phyloP scores from a whole-genome alignment of 2,113 vertebrate genomes.

The Scophthalmus maximus region DNA sequence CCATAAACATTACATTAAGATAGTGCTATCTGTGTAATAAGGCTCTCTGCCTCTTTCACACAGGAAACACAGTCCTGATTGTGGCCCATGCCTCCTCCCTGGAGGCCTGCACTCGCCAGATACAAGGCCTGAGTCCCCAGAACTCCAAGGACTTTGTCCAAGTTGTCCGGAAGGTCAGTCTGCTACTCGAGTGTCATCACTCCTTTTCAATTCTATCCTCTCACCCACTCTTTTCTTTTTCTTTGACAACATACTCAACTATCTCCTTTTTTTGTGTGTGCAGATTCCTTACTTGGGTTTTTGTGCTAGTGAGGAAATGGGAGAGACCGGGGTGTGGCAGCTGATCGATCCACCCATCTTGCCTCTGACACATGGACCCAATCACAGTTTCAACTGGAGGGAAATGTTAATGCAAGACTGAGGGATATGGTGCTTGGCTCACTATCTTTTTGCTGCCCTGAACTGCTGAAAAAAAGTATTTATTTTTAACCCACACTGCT shows the following conservation, averaged over 20 bases:
- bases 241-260: slow-evolving; percentile 23
- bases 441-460: slow-evolving; percentile 15
- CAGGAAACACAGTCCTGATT: slow-evolving; percentile 96
- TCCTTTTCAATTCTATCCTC: slow-evolving; percentile 7
- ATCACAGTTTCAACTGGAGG: slow-evolving; percentile 99
- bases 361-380: slow-evolving; percentile 96
- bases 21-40: slow-evolving; percentile 44
- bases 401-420: slow-evolving; percentile 93
- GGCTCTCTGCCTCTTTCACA: slow-evolving; percentile 51
- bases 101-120: slow-evolving; percentile 97
- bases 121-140: slow-evolving; percentile 94
- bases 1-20: slow-evolving; percentile 17
- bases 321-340: slow-evolving; percentile 96
- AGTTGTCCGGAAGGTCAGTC: slow-evolving; percentile 95
- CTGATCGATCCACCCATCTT: slow-evolving; percentile 96
- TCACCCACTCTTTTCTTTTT: slow-evolving; percentile 1
- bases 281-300: slow-evolving; percentile 99
- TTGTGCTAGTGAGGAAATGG: slow-evolving; percentile 95
- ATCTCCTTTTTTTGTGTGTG: slow-evolving; percentile 33
- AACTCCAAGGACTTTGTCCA: slow-evolving; percentile 99
- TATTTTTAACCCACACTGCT: slow-evolving; percentile 62
- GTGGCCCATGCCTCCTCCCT: slow-evolving; percentile 98
- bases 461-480: slow-evolving; percentile 66
- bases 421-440: slow-evolving; percentile 48
- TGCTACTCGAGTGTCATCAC: background rate